Evolutionary conservation across 2,888 invertebrate species (phyloP), one percentile per base, ranked within the genome.

Genomic region (Lampropteryx suffumata): DNA sequence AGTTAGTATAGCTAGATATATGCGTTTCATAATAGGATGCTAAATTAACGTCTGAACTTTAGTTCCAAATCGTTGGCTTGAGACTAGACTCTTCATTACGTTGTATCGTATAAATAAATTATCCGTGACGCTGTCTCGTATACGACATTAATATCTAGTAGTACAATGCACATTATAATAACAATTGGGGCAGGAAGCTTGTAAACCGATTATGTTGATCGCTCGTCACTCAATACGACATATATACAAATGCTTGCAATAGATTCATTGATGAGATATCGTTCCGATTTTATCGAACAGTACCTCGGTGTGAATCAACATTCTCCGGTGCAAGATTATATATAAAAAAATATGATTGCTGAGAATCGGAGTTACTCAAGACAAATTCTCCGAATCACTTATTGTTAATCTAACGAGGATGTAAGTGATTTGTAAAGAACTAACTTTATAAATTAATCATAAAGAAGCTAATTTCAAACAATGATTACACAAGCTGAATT

Each of bases 121-220:
- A 74, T 62, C 71, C 69, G 71, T 76, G 73, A 78, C 78, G 70
- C 62, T 68, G 62, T 73, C 69, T 76, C 71, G 65, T 62, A 71
- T 62, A 32, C 6, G 79, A 84, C 82, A 78, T 81, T 86, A 85
- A 87, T 86, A 84, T 76, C 81, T 78, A 67, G 79, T 82, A 82
- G 77, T 82, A 82, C 82, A 84, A 80, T 77, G 73, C 62, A 69
- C 61, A 79, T 84, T 83, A 84, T 72, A 85, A 83, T 84, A 77
- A 85, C 84, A 85, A 83, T 84, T 74, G 79, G 67, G 65, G 73
- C 82, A 79, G 82, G 84, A 83, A 84, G 83, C 79, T 71, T 68
- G 74, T 87, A 87, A 88, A 84, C 84, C 86, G 88, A 88, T 88
- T 89, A 88, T 71, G 73, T 61, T 81, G 85, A 84, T 82, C 79